Conservation (phyloP, 2,797 vertebrate genomes). For the Todus mexicanus region DNA sequence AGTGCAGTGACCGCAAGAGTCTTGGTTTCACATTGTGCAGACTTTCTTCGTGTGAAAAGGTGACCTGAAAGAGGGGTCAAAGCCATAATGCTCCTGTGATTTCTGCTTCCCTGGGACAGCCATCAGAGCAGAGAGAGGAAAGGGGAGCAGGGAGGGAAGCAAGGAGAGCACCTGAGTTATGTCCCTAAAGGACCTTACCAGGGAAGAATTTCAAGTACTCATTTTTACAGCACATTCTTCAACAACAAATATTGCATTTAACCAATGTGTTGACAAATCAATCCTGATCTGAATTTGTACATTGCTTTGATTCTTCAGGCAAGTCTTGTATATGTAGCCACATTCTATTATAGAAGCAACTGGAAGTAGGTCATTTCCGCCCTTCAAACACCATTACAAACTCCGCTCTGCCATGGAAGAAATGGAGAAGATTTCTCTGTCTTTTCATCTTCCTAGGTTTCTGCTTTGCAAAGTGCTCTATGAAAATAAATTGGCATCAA, state of each 20-base stretch:
- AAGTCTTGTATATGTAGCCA: slow-evolving; percentile 12
- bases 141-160: background rate
- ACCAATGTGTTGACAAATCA: slow-evolving; percentile 44
- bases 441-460: slow-evolving; percentile 46
- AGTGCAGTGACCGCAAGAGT: background rate
- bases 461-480: background rate
- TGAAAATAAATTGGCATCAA: slow-evolving; percentile 54
- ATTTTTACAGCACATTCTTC: background rate
- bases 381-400: slow-evolving; percentile 23
- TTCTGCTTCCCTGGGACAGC: background rate
- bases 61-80: background rate
- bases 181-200: slow-evolving; percentile 36
- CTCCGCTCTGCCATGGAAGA: background rate
- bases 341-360: slow-evolving; percentile 47
- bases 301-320: slow-evolving; percentile 46
- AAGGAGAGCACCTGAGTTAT: background rate
- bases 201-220: background rate
- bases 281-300: slow-evolving; percentile 39
- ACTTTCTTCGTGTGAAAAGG: background rate
- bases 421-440: background rate
- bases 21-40: background rate
- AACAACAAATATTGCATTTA: slow-evolving; percentile 29
- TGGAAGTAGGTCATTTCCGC: slow-evolving; percentile 47
- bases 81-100: background rate
- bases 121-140: background rate